Evolutionary conservation across 2,113 vertebrate genomes (phyloP).

Genomic region (Copsychus sechellarum): DNA sequence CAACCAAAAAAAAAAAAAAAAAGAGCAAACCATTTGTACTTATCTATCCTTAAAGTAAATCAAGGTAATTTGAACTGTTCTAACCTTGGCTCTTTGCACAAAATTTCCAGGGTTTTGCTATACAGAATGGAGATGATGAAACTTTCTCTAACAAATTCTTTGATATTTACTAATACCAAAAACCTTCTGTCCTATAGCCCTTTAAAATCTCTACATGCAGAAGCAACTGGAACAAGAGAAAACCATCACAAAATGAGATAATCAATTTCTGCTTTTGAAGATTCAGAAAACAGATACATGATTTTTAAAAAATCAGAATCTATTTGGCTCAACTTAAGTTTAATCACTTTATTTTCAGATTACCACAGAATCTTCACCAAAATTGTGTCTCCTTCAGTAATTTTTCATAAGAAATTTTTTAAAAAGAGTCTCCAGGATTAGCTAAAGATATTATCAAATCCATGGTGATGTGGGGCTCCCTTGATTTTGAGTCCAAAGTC

Average conservation of each 20-base stretch:
- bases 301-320: background rate
- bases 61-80: background rate
- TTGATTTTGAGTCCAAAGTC: background rate
- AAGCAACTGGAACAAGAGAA: background rate
- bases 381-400: background rate
- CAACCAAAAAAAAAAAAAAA: background rate
- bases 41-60: background rate
- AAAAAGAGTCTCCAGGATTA: background rate
- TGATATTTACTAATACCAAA: background rate
- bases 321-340: background rate
- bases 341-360: background rate
- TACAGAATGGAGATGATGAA: background rate
- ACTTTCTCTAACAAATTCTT: background rate
- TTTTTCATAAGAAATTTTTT: background rate
- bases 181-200: background rate
- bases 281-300: background rate
- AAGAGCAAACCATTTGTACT: background rate
- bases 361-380: background rate
- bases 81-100: background rate
- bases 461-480: background rate
- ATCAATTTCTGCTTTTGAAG: background rate
- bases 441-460: background rate
- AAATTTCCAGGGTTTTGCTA: background rate
- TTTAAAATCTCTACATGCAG: background rate
- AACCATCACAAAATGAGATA: background rate